Evolutionary conservation across 2,888 invertebrate species (phyloP).

Genomic region (Cantharis lateralis): DNA sequence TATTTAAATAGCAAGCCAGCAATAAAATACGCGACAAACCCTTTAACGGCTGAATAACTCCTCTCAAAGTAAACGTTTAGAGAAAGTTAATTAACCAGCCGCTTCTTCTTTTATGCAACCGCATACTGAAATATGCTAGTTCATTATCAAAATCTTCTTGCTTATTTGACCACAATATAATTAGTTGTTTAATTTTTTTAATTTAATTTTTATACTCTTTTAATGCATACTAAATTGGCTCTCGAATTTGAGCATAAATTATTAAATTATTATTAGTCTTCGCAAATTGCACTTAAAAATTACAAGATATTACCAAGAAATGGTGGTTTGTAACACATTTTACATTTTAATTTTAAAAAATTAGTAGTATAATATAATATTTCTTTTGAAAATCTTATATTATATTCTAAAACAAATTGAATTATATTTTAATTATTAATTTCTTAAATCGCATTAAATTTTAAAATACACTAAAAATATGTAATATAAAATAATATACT

Average conservation of each 20-base stretch:
- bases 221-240: neutral
- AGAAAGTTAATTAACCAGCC: constrained; percentile 24
- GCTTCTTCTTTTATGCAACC: constrained; percentile 22
- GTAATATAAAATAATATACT: no score
- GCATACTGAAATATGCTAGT: constrained; percentile 18
- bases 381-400: no score
- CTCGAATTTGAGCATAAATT: neutral
- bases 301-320: neutral
- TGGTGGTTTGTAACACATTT: neutral
- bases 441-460: no score
- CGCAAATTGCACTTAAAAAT: neutral
- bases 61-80: constrained; percentile 16
- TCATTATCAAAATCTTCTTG: constrained; percentile 20
- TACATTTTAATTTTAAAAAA: neutral
- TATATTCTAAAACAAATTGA: no score
- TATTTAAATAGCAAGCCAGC: constrained; percentile 6
- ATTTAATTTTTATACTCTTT: constrained; percentile 1
- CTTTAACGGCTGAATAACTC: constrained; percentile 16
- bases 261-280: neutral
- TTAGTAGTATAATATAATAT: neutral
- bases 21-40: constrained; percentile 16
- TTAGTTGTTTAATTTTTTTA: constrained; percentile 10
- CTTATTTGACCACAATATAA: constrained; percentile 19
- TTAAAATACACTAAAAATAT: no score
- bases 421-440: no score